Base-by-base conservation (phyloP, 2,797 vertebrate genomes). In the Premnoplex brunnescens region DNA sequence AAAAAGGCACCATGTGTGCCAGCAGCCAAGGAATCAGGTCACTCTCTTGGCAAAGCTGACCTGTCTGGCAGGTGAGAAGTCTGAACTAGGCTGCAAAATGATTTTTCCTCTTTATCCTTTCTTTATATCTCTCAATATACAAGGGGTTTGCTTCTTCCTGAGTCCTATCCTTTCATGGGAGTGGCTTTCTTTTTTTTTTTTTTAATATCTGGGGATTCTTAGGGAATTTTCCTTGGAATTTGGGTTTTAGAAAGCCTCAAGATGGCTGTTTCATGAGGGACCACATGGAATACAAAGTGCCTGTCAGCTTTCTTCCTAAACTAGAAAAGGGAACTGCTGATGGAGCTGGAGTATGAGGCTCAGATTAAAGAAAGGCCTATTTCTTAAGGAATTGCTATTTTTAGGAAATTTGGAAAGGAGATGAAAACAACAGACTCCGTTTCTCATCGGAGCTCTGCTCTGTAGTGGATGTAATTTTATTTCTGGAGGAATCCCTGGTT, bases 31-130 rank as follows among this genome's bases (percentile, higher is more conserved):
- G 71, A 80, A 72, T 85, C 56, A 44, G 69, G 78, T 83, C 74
- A 85, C 60, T 28, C 36, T 90, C 74, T 85, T 87, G 84, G 71
- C 55, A 93, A 88, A 89, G 22, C 58, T 81, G 78, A 73, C 37
- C 30, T 78, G 22, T 63, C 36, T 71, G 71, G 55, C 56, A 72
- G 52, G 85, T 59, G 30, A 36, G 80, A 88, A 52, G 30, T 88
- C 34, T 86, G 66, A 92, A 60, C 16, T 36, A 69, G 22, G 18
- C 73, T 51, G 83, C 44, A 59, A 72, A 86, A 64, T 22, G 64
- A n/a, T 64, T 89, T 73, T 86, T 36, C 13, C 24, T 67, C 34
- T 55, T 76, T 46, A 58, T 72, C 36, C 21, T 1, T 91, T 56
- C 60, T 68, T 73, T 37, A 13, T 7, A 17, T 89, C 39, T 56